Evolutionary conservation across 1,140 invertebrate genomes (phyloP).

Genomic region (Ceratina calcarata): DNA sequence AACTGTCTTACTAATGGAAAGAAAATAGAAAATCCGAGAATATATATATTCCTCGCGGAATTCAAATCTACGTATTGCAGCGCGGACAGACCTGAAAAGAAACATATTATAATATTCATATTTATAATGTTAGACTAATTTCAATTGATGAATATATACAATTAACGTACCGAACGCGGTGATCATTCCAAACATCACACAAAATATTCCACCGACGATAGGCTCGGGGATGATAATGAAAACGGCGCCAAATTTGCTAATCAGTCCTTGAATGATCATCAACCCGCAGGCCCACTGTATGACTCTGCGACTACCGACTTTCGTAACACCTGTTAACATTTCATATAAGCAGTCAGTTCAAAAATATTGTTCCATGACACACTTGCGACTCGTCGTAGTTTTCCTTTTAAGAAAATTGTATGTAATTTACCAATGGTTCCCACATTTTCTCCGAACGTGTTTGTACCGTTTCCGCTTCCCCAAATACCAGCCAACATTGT

Average conservation of each 20-base stretch:
- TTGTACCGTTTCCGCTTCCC: constrained; percentile 92
- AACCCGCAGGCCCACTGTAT: constrained; percentile 89
- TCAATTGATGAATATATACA: background rate
- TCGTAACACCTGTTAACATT: constrained; percentile 73
- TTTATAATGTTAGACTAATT: background rate
- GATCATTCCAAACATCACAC: constrained; percentile 94
- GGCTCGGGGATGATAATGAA: constrained; percentile 95
- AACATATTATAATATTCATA: background rate
- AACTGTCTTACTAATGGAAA: constrained; percentile 85
- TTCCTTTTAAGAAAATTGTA: background rate
- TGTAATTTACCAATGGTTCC: constrained; percentile 87
- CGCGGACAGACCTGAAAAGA: constrained; percentile 85
- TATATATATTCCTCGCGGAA: constrained; percentile 91
- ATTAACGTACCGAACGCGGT: constrained; percentile 85
- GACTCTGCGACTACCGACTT: constrained; percentile 93
- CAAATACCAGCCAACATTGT: constrained; percentile 90
- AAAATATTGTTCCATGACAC: background rate
- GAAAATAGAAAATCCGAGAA: constrained; percentile 93
- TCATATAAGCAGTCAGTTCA: background rate
- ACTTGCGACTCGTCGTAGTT: background rate
- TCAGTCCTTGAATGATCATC: constrained; percentile 90
- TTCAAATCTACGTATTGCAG: constrained; percentile 91
- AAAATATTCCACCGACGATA: constrained; percentile 93
- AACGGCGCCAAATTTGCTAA: constrained; percentile 91
- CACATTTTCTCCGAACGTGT: constrained; percentile 94